Evolutionary conservation across 2,888 invertebrate genomes (phyloP).

Genomic region (Blera fallax): DNA sequence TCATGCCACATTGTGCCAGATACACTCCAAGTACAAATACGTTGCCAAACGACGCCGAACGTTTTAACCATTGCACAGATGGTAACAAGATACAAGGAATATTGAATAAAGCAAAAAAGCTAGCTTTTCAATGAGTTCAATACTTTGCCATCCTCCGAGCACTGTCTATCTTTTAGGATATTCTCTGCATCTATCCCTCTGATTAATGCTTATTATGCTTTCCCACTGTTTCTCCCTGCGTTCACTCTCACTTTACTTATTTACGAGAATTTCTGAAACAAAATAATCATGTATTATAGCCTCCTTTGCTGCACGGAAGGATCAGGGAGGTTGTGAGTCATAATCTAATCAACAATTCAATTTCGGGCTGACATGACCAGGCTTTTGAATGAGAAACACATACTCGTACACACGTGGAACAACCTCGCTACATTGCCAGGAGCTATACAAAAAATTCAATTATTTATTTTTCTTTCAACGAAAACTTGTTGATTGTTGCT

Average conservation of each 20-base stretch:
- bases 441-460: constrained; percentile 31
- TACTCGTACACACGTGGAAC: background rate
- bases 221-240: background rate
- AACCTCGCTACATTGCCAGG: background rate
- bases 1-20: background rate
- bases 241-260: background rate
- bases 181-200: background rate
- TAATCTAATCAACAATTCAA: constrained; percentile 47
- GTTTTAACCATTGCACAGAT: background rate
- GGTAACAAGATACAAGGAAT: background rate
- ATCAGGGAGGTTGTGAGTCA: background rate
- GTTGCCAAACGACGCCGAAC: background rate
- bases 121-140: background rate
- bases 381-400: background rate
- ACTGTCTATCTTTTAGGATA: background rate
- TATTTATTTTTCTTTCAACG: constrained; percentile 25
- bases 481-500: constrained; percentile 37
- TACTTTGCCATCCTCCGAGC: background rate
- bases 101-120: background rate
- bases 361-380: constrained; percentile 35
- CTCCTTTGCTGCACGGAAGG: background rate
- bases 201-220: constrained; percentile 9
- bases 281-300: background rate
- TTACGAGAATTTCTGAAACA: constrained; percentile 5
- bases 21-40: background rate